A percentile compares a stretch with the other conserved stretches of the same genome.
These are phyloP conservation scores for Caenorhabditis sp. DNA, from an alignment of 2,888 invertebrate species.

Conservation along the genomic window DNA sequence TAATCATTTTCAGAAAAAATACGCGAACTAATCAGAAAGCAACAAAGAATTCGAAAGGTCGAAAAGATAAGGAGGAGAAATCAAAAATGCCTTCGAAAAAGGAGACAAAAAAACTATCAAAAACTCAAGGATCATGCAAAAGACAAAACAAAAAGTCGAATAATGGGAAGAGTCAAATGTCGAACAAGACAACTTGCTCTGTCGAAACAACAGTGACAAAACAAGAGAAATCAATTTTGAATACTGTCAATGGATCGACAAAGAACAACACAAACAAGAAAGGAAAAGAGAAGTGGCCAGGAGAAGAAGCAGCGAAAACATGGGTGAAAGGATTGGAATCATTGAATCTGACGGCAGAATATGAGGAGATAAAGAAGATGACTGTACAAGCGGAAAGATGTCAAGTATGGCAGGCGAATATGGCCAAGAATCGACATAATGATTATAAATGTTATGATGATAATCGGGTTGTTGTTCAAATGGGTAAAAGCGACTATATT, in stretches of 20 bases:
- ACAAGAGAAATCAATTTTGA: background rate
- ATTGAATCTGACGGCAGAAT: slow-evolving; percentile 21
- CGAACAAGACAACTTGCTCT: no score
- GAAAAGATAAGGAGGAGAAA: no score
- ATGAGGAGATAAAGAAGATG: slow-evolving; percentile 30
- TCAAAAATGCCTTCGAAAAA: no score
- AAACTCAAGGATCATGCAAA: no score
- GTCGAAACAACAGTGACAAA: background rate
- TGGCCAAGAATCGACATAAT: slow-evolving; percentile 17
- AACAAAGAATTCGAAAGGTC: no score
- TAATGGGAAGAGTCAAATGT: no score
- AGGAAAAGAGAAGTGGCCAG: slow-evolving; percentile 36
- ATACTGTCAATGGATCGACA: background rate
- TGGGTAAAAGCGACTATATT: slow-evolving; percentile 32
- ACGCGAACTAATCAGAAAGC: no score
- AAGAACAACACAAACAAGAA: slow-evolving; percentile 8
- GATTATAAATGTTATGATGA: slow-evolving; percentile 39
- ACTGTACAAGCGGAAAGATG: slow-evolving; percentile 19
- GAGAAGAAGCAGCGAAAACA: slow-evolving; percentile 25
- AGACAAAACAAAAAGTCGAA: no score
- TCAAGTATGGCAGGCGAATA: slow-evolving; percentile 24
- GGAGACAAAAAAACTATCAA: no score
- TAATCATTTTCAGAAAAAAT: no score
- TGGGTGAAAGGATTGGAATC: slow-evolving; percentile 12
- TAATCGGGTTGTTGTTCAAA: slow-evolving; percentile 30